These are phyloP conservation scores for Callopanchax toddi DNA, from an alignment of 2,113 vertebrate genomes.

Conservation along the genomic window DNA sequence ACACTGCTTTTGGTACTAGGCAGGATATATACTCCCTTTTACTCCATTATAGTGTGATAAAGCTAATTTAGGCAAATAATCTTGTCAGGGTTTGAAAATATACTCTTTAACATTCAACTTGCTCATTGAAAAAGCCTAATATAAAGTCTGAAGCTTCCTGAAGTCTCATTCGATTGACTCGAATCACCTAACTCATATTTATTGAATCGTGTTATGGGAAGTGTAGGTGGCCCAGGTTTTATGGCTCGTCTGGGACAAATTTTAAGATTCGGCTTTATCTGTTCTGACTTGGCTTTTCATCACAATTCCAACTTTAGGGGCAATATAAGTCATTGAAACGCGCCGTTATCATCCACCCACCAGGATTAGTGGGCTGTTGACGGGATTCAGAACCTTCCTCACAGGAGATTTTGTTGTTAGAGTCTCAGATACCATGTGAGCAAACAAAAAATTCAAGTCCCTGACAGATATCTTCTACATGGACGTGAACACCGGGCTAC, in stretches of 20 bases:
- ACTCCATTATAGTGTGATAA: background rate
- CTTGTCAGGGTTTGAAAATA: too few relatives aligned
- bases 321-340: background rate
- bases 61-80: background rate
- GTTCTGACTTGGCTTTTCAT: slow-evolving; percentile 7
- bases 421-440: background rate
- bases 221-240: background rate
- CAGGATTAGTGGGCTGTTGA: background rate
- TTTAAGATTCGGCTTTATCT: background rate
- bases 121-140: background rate
- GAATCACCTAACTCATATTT: background rate
- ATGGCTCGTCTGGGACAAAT: background rate
- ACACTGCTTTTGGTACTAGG: too few relatives aligned
- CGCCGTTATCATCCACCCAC: background rate
- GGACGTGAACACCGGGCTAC: background rate
- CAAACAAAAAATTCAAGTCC: background rate
- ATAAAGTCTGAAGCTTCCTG: background rate
- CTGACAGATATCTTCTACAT: background rate
- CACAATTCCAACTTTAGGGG: background rate
- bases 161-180: background rate
- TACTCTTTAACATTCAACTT: background rate
- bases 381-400: background rate
- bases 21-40: background rate
- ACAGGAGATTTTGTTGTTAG: slow-evolving; percentile 2
- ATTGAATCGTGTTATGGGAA: background rate